These are phyloP conservation scores for Acrocera orbiculus DNA, from an alignment of 2,888 invertebrate genomes.

Conservation along the genomic window DNA sequence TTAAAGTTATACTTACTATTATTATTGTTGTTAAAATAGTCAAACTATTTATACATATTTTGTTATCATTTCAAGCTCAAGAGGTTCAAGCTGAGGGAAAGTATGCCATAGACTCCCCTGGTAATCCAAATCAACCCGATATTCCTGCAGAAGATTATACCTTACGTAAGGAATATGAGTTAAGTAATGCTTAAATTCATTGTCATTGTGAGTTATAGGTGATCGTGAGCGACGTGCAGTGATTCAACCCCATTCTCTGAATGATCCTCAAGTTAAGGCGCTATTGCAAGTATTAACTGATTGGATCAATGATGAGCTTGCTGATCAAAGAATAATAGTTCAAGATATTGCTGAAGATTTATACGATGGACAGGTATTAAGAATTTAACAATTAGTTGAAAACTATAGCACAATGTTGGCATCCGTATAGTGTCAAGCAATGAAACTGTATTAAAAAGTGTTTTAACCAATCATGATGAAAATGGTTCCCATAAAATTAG, in stretches of 20 bases:
- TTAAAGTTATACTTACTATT: too few relatives aligned
- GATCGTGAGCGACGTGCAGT: conserved; percentile 96
- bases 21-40: too few relatives aligned
- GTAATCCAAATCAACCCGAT: conserved; percentile 69
- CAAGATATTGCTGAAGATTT: conserved; percentile 92
- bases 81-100: conserved; percentile 92
- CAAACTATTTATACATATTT: not conserved
- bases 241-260: conserved; percentile 74
- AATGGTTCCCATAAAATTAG: too few relatives aligned
- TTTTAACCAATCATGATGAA: too few relatives aligned
- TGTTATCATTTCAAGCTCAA: conserved; percentile 46
- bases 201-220: conserved; percentile 36
- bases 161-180: conserved; percentile 45
- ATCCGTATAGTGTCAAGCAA: too few relatives aligned
- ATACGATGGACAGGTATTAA: conserved; percentile 87
- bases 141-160: conserved; percentile 88
- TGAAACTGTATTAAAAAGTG: too few relatives aligned
- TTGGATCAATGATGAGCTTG: conserved; percentile 98
- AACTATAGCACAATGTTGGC: too few relatives aligned
- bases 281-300: conserved; percentile 76
- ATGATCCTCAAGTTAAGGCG: conserved; percentile 71
- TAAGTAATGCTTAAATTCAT: not conserved
- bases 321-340: conserved; percentile 90
- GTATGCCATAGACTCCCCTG: conserved; percentile 93
- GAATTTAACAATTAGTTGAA: too few relatives aligned